Base-by-base conservation (phyloP, 2,113 vertebrate species). In the Neotoma lepida region DNA sequence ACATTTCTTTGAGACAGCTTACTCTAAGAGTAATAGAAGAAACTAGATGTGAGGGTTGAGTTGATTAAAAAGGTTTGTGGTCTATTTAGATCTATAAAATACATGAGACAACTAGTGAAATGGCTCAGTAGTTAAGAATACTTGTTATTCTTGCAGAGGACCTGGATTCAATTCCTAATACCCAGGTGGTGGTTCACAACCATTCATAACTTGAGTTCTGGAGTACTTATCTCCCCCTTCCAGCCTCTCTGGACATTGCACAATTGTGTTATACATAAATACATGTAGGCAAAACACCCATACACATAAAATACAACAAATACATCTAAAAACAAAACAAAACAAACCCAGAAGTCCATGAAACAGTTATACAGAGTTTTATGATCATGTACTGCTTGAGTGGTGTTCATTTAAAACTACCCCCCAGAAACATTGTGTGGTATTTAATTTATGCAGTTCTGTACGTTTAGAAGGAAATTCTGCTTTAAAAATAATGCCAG, bases 181-280 rank as follows among this genome's bases (percentile, higher is more conserved):
- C 10, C 51, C 12, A 8, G 6, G 18, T 39, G 22, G 35, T 58
- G 78, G 56, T n/a, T 28, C 56, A 41, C 76, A 28, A 26, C 54
- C 35, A 26, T 81, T 81, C n/a, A 39, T 39, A 56, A 39, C 15
- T 30, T 28, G 44, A 33, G 44, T 49, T 51, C 30, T 3, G 18
- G 46, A 7, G 17, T 78, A 51, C 6, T 28, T 56, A 41, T 0
- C 0, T 1, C 80, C n/a, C 6, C 12, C 54, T 61, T 17, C 2
- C 2, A 3, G n/a, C 56, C 24, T 30, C 54, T 58, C 7, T 61
- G n/a, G 56, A 61, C 56, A 61, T 8, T 41, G 56, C 54, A 7
- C 6, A 51, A 39, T 81, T 39, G 20, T 78, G 30, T 4, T 78
- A 35, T 54, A 13, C 10, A n/a, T n/a, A 80, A 80, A 80, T 22